Base-by-base conservation (phyloP, 1,140 invertebrate genomes). In the Physella acuta region DNA sequence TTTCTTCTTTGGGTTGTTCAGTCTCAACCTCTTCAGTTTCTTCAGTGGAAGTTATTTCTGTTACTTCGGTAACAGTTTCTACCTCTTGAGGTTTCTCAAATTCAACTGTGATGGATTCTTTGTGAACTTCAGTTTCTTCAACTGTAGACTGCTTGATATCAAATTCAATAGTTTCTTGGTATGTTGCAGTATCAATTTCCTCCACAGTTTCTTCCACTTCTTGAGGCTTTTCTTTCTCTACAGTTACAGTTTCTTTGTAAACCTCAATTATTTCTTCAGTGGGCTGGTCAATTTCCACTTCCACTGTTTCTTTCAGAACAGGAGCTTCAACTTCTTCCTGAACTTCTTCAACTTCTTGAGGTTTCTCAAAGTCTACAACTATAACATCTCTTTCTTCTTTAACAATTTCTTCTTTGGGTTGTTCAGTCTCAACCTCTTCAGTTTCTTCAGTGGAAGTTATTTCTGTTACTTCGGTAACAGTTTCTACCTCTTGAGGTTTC, bases 361-460 rank as follows among this genome's bases (percentile, higher is more conserved):
- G 39, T 44, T 8, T 44, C 20, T 44, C 20, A 20, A 11, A 20
- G 20, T 44, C 39, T 11, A 44, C 39, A 8, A 44, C 39, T 11
- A 44, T 44, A 20, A 44, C 39, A 44, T 20, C 39, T 44, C 39
- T 44, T 44, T 44, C 39, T 44, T 44, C 39, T 44, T 44, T 20
- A 44, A 44, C 20, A 44, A 20, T 44, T 44, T 44, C 39, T 44
- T 44, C 39, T 44, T 44, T 44, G 39, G 39, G 39, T 44, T 44
- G 39, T 11, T 44, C 39, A 28, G 39, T 28, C 20, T 53, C 39
- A 16, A 36, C 26, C n/a, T 56, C 68, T 28, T 28, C 51, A 53
- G 61, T 56, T 36, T 72, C 71, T 63, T 66, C 64, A 58, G 39
- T 55, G 37, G 55, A 53, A 24, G 59, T 28, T 44, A 33, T 65